Percentiles rank a stretch among this genome's conserved stretches.
These are phyloP conservation scores for Thamnaconus septentrionalis DNA, from an alignment of 2,113 vertebrate genomes.

Conservation along the genomic window DNA sequence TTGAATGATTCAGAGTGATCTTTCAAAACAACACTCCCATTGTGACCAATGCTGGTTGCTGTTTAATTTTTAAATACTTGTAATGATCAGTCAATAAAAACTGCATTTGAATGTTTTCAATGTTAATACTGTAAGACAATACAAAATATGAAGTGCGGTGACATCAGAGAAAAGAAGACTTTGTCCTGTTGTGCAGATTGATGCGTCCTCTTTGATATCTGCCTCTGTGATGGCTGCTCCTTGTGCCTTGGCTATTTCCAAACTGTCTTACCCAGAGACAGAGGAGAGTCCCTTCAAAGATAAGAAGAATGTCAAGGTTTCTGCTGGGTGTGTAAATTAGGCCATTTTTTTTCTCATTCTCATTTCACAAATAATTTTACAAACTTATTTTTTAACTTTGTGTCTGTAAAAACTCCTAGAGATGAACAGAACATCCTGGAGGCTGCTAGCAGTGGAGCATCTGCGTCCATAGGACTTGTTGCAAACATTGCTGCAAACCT, in stretches of 20 bases:
- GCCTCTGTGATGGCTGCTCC: conserved; percentile 97
- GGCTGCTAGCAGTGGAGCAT: conserved; percentile 86
- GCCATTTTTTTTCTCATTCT: neutral
- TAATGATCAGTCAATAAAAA: no score
- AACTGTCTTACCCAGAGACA: conserved; percentile 90
- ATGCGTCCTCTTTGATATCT: conserved; percentile 84
- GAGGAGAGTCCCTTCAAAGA: conserved; percentile 82
- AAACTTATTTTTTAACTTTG: neutral
- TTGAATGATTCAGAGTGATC: no score
- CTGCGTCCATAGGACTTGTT: conserved; percentile 81
- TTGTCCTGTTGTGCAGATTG: conserved; percentile 79
- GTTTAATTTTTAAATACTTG: no score
- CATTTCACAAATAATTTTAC: no score
- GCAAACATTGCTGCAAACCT: conserved; percentile 90
- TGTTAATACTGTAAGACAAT: neutral
- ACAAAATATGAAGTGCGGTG: neutral
- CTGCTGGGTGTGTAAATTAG: conserved; percentile 65
- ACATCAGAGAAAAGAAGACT: neutral
- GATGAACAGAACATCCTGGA: conserved; percentile 88
- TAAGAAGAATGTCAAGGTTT: conserved; percentile 70
- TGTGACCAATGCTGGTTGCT: no score
- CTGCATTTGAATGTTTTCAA: neutral
- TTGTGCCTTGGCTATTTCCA: conserved; percentile 89
- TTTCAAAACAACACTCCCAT: no score
- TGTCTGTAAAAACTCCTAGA: conserved; percentile 58